Percentiles rank a stretch among this genome's conserved stretches.
Conservation (phyloP, 2,113 vertebrate genomes). For the Poeciliopsis occidentalis region DNA sequence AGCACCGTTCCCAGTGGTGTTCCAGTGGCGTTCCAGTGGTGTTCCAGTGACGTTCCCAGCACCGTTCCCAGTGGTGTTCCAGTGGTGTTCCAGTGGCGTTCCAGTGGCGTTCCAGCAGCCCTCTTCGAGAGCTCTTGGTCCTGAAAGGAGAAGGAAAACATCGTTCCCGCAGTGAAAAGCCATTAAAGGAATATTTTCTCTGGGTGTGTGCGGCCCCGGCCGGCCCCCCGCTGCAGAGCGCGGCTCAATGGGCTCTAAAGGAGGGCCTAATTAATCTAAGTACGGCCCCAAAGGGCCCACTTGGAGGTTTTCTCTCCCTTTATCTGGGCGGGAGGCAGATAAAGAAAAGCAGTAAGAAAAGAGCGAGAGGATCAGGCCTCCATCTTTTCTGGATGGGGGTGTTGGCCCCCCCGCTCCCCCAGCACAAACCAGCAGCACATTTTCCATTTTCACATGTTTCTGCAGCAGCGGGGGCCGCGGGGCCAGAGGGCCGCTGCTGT, state of each 20-base stretch:
- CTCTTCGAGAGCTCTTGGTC: constrained; percentile 61
- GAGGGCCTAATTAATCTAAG: constrained; percentile 92
- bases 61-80: no score
- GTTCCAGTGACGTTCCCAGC: constrained; percentile 21
- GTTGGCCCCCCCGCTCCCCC: constrained; percentile 36
- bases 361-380: constrained; percentile 80
- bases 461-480: not conserved
- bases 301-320: constrained; percentile 85
- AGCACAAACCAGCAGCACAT: not conserved
- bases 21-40: no score
- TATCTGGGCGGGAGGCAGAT: constrained; percentile 67
- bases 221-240: constrained; percentile 80
- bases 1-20: no score
- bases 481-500: constrained; percentile 71
- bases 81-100: no score
- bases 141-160: constrained; percentile 72
- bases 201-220: constrained; percentile 76
- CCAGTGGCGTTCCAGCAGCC: constrained; percentile 13
- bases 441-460: not conserved
- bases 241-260: constrained; percentile 91
- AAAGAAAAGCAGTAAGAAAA: constrained; percentile 57
- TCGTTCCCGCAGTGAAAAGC: constrained; percentile 69
- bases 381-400: constrained; percentile 74
- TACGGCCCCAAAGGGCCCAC: constrained; percentile 87
- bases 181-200: constrained; percentile 82